Evolutionary conservation across 53 echinoderm and acorn worm species (phyloP), one percentile per base, ranked within the genome.

Genomic region (Paelopatides confundens): DNA sequence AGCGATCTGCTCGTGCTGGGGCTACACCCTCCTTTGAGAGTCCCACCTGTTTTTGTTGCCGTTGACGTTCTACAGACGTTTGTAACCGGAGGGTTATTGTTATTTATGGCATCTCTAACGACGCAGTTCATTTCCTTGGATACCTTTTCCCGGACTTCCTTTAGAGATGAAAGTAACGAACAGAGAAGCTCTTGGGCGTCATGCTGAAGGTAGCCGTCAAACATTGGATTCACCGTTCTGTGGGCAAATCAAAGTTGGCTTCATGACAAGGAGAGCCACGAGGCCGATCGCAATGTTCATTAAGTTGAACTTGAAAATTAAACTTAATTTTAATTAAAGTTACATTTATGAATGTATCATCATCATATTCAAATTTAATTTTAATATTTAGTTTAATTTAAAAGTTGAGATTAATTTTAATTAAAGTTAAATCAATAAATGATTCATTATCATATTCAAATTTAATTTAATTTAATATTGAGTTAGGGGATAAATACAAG

Each of bases 141-240:
- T 14, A 74, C 38, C 46, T 71, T 62, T 69, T 97, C 95, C 33
- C 93, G 90, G 68, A 92, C 93, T 26, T 99, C 99, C 37, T 93
- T 90, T 64, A 99, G 71, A 38, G 92, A 87, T 36, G 96, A 96
- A 6, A 99, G 99, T 21, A 99, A 81, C 18, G 92, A 96, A 65
- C 99, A 95, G 23, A 99, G 95, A 4, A 99, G 82, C 81, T 99
- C 99, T 65, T 99, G 99, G 24, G 99, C 94, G 87, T 99, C 99
- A 86, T 99, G 99, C 67, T 99, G 99, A 5, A 99, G 89, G 83
- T 94, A 99, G 66, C 99, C 99, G 69, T 94, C 90, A 86, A 99
- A 99, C 99, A 99, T 99, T 17, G 99, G 95, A 47, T 99, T 99
- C 65, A 99, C 63, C 2, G 87, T 91, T 69, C 99, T 99, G 82